Base-by-base conservation (phyloP, 2,113 vertebrate species). In the Ornithorhynchus anatinus region DNA sequence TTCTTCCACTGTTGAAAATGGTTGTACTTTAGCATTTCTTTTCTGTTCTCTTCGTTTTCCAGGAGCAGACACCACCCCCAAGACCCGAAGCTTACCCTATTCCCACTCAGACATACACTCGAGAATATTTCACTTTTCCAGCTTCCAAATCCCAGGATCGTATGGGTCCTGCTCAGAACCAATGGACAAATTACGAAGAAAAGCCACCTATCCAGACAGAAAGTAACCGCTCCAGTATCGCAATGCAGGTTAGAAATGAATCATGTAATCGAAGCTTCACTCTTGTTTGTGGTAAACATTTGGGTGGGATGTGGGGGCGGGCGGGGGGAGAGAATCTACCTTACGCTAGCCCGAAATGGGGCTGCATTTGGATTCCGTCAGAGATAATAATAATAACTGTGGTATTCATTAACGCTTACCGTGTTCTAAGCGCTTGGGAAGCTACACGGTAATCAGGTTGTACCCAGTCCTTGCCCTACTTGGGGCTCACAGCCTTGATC, bases 51-150 rank as follows among this genome's bases (percentile, higher is more conserved):
- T 50, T 0, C 25, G 1, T 65, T 71, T 70, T 56, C 6, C 84
- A 99, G 98, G 97, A 99, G 20, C 94, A 96, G 85, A 91, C 88
- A 9, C 93, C 94, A 7, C 94, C 97, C 5, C 92, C 96, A 4
- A 91, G 84, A 70, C 96, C 96, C 1, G 98, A 99, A 81, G 98
- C 97, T 47, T 99, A 98, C 83, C 98, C 98, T 68, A 98, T 99
- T 81, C 97, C 98, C 60, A 99, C 98, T 23, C 97, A 99, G 89
- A 98, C 97, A 1, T 99, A 97, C 75, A 91, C 96, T 69, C 93
- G 97, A 63, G 98, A 99, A 37, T 99, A 98, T 90, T 99, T 99
- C 89, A 99, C 98, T 38, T 97, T 99, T 84, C 98, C 97, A 11
- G 95, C 96, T 42, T 95, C 97, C 9, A 98, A 95, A 84, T 95